Percentiles rank a stretch among this genome's conserved stretches.
Conservation (phyloP, 2,797 vertebrate genomes). For the Odontamblyopus rebecca region DNA sequence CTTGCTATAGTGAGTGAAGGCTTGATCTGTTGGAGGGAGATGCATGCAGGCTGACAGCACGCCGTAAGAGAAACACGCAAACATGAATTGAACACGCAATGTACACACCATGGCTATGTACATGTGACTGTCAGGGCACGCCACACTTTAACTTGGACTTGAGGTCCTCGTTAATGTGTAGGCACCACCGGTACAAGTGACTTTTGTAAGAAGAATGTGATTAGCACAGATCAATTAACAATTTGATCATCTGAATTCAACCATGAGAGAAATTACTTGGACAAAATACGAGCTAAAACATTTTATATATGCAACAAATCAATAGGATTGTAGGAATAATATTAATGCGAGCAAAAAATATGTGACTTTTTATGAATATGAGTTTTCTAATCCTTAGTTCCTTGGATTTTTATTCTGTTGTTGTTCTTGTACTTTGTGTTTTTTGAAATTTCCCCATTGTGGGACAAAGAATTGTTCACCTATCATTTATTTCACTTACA, state of each 20-base stretch:
- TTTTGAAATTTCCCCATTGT: no score
- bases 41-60: constrained; percentile 64
- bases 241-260: not conserved
- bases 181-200: constrained; percentile 7
- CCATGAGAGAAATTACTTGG: not conserved
- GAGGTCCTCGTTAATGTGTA: constrained; percentile 34
- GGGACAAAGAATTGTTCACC: no score
- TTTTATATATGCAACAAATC: not conserved
- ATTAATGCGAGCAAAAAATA: no score
- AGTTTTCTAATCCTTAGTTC: no score
- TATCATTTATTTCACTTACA: no score
- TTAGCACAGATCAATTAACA: not conserved
- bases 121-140: constrained; percentile 53
- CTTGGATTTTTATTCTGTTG: no score
- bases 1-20: constrained; percentile 54
- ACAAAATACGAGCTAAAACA: not conserved
- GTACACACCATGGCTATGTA: constrained; percentile 33
- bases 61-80: constrained; percentile 62
- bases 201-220: not conserved
- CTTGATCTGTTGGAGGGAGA: constrained; percentile 66
- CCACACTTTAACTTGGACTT: constrained; percentile 28
- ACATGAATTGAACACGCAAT: constrained; percentile 62
- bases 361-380: no score
- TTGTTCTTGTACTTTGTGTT: no score
- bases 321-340: no score